Evolutionary conservation across 2,888 invertebrate genomes (phyloP).

Genomic region (Callyntrura guangdongensis): DNA sequence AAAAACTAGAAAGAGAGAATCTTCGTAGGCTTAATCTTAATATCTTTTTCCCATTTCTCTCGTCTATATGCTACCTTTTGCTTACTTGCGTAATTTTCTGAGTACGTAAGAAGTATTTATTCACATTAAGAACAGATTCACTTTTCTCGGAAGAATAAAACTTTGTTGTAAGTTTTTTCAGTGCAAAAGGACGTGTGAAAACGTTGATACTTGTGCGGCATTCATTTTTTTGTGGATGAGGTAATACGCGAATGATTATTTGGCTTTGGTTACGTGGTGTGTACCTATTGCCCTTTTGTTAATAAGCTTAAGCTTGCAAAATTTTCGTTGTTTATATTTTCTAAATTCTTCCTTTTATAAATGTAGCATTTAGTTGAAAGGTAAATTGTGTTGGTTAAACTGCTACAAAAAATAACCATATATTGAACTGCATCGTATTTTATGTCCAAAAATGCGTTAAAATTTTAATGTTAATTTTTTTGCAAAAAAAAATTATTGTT

Average conservation of each 20-base stretch:
- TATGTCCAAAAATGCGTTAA: background rate
- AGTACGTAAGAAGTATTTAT: background rate
- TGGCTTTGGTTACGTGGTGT: too few species aligned
- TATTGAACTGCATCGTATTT: too few species aligned
- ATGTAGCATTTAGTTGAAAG: too few species aligned
- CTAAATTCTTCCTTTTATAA: background rate
- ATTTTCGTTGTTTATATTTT: too few species aligned
- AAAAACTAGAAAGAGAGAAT: constrained; percentile 33
- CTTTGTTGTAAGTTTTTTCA: constrained; percentile 24
- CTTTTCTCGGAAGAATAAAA: constrained; percentile 57
- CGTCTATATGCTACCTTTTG: constrained; percentile 15
- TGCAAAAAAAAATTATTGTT: background rate
- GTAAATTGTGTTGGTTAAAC: too few species aligned
- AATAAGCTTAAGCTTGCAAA: too few species aligned
- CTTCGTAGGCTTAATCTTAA: constrained; percentile 73
- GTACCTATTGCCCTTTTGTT: too few species aligned
- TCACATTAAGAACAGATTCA: constrained; percentile 51
- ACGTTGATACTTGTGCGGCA: too few species aligned
- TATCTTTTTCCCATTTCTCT: constrained; percentile 61
- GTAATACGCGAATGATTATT: too few species aligned
- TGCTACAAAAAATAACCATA: too few species aligned
- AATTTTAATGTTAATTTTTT: background rate
- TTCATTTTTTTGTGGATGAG: too few species aligned
- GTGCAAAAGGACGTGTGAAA: too few species aligned
- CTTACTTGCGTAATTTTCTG: constrained; percentile 59